Evolutionary conservation across 2,888 invertebrate genomes (phyloP), one percentile per base, ranked within the genome.

Genomic region (Acanthopleura granulata): DNA sequence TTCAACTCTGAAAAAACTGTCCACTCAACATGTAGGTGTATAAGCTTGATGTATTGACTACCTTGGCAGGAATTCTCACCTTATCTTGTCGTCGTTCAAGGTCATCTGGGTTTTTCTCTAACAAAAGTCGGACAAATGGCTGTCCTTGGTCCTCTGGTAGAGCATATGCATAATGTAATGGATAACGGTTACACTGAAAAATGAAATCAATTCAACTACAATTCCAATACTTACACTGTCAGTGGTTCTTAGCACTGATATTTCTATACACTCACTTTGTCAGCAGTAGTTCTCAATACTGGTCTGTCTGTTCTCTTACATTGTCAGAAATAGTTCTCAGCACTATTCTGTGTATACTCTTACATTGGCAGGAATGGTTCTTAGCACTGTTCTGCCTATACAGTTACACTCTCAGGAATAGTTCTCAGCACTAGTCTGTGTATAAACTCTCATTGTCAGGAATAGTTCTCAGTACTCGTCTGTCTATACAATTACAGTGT

Each of bases 121-220:
- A 76, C 27, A 87, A 75, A 29, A 85, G 74, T 51, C 76, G 73
- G 15, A 82, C 75, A 66, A 85, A 83, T 25, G 72, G 73, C 18
- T 72, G 72, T 11, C 79, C 80, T 30, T 81, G 79, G 0, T 79
- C 78, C 49, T 80, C 82, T 12, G 87, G 87, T 49, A 88, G 74
- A 14, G 84, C 81, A 78, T 83, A 88, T 6, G 88, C 87, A 79
- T 87, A 88, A 80, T 88, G 87, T 15, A 87, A 81, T 9, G 88
- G 87, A 74, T 85, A 87, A 15, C 86, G 78, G 76, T 87, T 87
- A 75, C 81, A 83, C 88, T 88, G 82, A 11, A 82, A 83, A 49
- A 49, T 70, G 62, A 49, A 57, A 72, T 51, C 14, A n/a, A n/a
- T n/a, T n/a, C n/a, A n/a, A n/a, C n/a, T n/a, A n/a, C 9, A 40